Evolutionary conservation across 2,888 invertebrate genomes (phyloP), one percentile per base, ranked within the genome.

Genomic region (Acrobasis suavella): DNA sequence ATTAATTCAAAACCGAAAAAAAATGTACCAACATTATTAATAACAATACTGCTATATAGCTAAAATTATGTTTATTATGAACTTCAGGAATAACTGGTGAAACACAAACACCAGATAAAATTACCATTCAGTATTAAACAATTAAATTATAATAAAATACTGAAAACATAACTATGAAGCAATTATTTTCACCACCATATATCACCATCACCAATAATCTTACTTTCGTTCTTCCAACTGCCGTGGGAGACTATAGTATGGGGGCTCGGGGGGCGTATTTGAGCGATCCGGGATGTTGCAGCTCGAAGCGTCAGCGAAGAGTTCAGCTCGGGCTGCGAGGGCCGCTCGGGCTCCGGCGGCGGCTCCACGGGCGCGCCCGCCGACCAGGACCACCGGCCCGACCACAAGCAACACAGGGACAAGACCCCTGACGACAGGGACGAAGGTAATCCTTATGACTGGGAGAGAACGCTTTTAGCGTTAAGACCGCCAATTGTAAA

Each of bases 251-350:
- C 32, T 58, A 50, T 59, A 22, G 60, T 51, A n/a, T 62, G 42
- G 65, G 77, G 74, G 71, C 67, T 69, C 68, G 76, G 77, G 86
- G 86, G 85, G 78, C 78, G 83, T 83, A 82, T 82, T 83, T 87
- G 86, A 88, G 87, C 83, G 83, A 80, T 77, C 74, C 80, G 77
- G 79, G 80, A 81, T 89, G 83, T 88, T 91, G 74, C 94, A 98
- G 98, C 98, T 80, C 96, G 98, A 86, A 98, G 98, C 94, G 97
- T 98, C 91, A 98, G 98, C 82, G 98, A 99, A 93, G 98, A 99
- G 91, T 98, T 98, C 93, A 98, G 98, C 89, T 98, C 97, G 90
- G 97, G 96, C 75, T 97, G 97, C 87, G 98, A 99, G 89, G 98
- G 98, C 91, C 98, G 98, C 85, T 97, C 97, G 92, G 96, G 96